Percentiles rank a stretch among this genome's conserved stretches.
Evolutionary conservation across 2,113 vertebrate species (phyloP).

Genomic region (Solea solea): DNA sequence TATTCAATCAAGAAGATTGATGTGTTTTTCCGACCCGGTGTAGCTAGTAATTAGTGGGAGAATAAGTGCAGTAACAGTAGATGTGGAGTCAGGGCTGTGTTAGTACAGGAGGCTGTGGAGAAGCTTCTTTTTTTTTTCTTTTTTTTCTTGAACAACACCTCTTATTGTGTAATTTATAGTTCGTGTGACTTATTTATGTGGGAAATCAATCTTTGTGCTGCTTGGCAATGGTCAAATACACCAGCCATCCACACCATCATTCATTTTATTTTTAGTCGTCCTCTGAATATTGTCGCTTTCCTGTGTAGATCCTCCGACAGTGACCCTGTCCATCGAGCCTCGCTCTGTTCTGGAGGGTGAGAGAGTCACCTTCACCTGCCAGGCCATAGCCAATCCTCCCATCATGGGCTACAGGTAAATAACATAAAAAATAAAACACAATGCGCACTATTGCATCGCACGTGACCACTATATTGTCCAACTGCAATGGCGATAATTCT

Average conservation of each 20-base stretch:
- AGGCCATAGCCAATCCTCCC: conserved; percentile 92
- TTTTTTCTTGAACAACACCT: background rate
- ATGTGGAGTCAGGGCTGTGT: background rate
- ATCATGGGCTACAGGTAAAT: conserved; percentile 92
- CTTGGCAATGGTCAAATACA: background rate
- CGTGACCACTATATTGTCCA: conserved; percentile 11
- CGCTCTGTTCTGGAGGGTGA: conserved; percentile 94
- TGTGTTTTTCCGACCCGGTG: conserved; percentile 10
- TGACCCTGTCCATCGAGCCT: conserved; percentile 93
- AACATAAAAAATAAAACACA: background rate
- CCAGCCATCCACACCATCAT: background rate
- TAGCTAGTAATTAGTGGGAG: conserved; percentile 10
- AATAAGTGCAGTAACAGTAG: conserved; percentile 22
- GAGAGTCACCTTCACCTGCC: conserved; percentile 91
- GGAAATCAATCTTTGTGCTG: background rate
- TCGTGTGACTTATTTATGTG: conserved; percentile 9
- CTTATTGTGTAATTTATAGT: conserved; percentile 6
- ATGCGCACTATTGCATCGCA: background rate
- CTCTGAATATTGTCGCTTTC: background rate
- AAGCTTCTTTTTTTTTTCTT: background rate
- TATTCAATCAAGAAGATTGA: conserved; percentile 27
- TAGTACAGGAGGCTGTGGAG: background rate
- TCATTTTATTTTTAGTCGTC: background rate
- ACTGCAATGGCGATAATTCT: background rate
- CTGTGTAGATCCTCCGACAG: conserved; percentile 87